phyloP scores from a whole-genome alignment of 2,888 invertebrate species.

The Caenorhabditis sp. region DNA sequence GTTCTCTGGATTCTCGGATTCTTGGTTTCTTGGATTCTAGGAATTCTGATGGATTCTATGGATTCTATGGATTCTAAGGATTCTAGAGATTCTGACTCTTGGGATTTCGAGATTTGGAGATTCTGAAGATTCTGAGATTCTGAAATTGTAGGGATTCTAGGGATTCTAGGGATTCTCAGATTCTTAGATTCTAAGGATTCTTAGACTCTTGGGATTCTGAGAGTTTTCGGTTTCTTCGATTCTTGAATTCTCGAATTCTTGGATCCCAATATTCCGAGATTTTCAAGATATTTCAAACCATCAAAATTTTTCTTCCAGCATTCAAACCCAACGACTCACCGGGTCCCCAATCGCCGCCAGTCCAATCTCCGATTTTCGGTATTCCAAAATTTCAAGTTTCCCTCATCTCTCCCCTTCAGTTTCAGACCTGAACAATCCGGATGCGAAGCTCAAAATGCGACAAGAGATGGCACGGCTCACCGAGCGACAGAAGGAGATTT shows the following conservation, averaged over 20 bases:
- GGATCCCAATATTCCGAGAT: neutral
- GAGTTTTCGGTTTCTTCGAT: neutral
- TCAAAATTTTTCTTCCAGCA: slow-evolving; percentile 30
- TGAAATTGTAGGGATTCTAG: neutral
- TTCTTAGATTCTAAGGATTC: no score
- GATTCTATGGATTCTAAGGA: no score
- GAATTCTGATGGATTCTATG: no score
- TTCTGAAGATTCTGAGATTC: neutral
- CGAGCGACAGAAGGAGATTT: slow-evolving; percentile 50
- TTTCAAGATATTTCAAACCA: neutral
- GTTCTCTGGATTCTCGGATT: no score
- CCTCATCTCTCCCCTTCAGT: slow-evolving; percentile 29
- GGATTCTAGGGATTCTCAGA: no score
- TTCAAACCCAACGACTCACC: slow-evolving; percentile 20
- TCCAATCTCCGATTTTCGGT: slow-evolving; percentile 58
- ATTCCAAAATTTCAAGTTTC: neutral
- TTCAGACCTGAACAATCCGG: slow-evolving; percentile 64
- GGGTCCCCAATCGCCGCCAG: slow-evolving; percentile 26
- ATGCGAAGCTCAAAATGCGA: slow-evolving; percentile 58
- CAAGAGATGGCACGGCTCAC: slow-evolving; percentile 60
- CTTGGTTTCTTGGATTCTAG: no score
- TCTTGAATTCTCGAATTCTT: neutral
- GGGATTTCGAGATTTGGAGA: neutral
- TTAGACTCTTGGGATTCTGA: neutral
- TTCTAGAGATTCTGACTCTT: slow-evolving; percentile 47